Conservation (phyloP, 2,797 vertebrate species). For the Parauchenoglanis punctatus region DNA sequence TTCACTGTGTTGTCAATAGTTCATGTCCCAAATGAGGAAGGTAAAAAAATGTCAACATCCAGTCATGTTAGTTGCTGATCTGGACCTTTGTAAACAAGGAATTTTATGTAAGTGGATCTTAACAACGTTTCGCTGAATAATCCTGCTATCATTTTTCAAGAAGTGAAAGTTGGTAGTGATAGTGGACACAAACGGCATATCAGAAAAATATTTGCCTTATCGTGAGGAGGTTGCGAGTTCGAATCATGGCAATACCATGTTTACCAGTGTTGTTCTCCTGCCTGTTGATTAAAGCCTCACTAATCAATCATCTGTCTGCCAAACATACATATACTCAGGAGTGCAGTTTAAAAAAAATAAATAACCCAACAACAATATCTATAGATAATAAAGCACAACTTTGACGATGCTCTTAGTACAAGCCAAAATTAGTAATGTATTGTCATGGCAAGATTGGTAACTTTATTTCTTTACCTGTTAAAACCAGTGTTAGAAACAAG, state of each 20-base stretch:
- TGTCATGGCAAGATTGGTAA: neutral
- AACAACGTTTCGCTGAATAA: neutral
- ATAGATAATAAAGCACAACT: neutral
- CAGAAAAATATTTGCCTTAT: neutral
- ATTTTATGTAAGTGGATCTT: neutral
- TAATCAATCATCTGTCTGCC: neutral
- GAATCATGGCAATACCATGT: neutral
- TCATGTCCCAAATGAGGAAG: neutral
- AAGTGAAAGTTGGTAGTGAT: neutral
- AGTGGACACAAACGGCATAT: neutral
- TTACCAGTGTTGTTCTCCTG: neutral
- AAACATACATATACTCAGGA: neutral
- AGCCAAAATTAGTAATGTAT: neutral
- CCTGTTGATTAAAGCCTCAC: neutral
- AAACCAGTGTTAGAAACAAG: neutral
- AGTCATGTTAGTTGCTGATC: neutral
- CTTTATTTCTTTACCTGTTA: neutral
- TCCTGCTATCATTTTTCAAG: neutral
- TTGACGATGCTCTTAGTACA: neutral
- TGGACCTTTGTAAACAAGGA: neutral
- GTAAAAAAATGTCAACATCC: neutral
- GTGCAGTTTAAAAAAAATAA: neutral
- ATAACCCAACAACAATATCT: no score
- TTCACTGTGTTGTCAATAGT: conserved; percentile 28
- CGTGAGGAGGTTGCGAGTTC: no score